Base-by-base conservation (phyloP, 2,113 vertebrate genomes). In the Ceyx cyanopectus region DNA sequence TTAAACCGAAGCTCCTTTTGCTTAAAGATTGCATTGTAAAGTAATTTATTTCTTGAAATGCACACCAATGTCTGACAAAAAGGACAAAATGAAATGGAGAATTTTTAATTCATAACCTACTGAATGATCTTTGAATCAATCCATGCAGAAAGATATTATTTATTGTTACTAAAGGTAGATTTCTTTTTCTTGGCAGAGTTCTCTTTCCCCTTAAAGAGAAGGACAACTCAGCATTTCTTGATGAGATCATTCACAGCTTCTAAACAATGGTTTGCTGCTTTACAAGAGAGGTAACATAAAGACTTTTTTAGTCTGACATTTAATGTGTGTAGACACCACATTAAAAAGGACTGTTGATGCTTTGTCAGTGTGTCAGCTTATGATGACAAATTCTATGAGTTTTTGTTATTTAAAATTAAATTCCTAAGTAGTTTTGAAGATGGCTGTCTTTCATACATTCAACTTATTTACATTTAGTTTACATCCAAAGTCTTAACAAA, bases 1-100 rank as follows among this genome's bases (percentile, higher is more conserved):
- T 97, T 93, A 94, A 96, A 68, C 57, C 57, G 92, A 92, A 95
- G 29, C n/a, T 66, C 76, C 37, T 69, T 85, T 92, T 94, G 27
- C 53, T 88, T 87, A 81, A 62, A 76, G 81, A 90, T 46, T 80
- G 29, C 45, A 83, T 62, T 83, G 61, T 58, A 91, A 93, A 81
- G 91, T 7, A 82, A 95, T 83, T 91, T 89, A 86, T 94, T 41
- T 51, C 58, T 93, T 95, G 58, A 80, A 78, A 60, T 46, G 30
- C 14, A 61, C 14, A 27, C 8, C 57, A 9, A 14, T 20, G 24
- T 41, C 50, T 30, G 40, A 45, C 23, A 87, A 56, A 51, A 78
- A 56, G 10, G 30, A 84, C 46, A 91, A 90, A 32, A 54, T 32
- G 12, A 85, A 94, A 87, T 63, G 18, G 73, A 92, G 68, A 91